A percentile compares a stretch with the other conserved stretches of the same genome.
phyloP scores from a whole-genome alignment of 2,113 vertebrate species.

The Tachysurus fulvidraco region DNA sequence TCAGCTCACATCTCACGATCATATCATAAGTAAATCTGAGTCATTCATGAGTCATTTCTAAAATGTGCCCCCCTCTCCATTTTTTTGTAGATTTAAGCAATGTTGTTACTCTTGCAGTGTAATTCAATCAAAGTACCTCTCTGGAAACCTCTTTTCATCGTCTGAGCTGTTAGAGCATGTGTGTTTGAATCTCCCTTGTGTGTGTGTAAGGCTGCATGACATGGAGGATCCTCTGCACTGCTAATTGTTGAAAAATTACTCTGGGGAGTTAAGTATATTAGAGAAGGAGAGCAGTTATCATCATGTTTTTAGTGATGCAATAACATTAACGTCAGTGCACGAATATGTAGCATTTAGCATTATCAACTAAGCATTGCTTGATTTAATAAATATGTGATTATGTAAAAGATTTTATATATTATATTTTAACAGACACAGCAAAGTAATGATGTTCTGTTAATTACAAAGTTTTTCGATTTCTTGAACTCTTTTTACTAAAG shows the following conservation, averaged over 20 bases:
- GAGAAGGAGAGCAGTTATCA: background rate
- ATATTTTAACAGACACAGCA: background rate
- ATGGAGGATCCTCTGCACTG: background rate
- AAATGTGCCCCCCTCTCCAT: background rate
- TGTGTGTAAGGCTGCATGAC: background rate
- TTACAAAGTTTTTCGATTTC: background rate
- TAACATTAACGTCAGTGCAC: background rate
- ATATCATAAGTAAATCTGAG: background rate
- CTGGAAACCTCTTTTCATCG: background rate
- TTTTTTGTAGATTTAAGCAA: background rate
- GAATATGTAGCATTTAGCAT: too few species aligned
- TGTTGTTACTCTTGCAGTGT: background rate
- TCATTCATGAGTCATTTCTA: background rate
- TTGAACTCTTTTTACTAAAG: too few species aligned
- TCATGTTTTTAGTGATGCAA: background rate
- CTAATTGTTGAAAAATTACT: background rate
- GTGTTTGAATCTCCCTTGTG: background rate
- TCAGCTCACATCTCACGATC: background rate
- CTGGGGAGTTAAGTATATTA: background rate
- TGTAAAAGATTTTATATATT: background rate
- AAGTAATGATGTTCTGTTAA: background rate
- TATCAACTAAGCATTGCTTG: background rate
- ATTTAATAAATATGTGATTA: background rate
- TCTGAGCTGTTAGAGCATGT: background rate
- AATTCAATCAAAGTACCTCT: background rate